A percentile compares a stretch with the other conserved stretches of the same genome.
These are phyloP conservation scores for Apogon talboti DNA, from an alignment of 2,797 vertebrate species.

Conservation along the genomic window DNA sequence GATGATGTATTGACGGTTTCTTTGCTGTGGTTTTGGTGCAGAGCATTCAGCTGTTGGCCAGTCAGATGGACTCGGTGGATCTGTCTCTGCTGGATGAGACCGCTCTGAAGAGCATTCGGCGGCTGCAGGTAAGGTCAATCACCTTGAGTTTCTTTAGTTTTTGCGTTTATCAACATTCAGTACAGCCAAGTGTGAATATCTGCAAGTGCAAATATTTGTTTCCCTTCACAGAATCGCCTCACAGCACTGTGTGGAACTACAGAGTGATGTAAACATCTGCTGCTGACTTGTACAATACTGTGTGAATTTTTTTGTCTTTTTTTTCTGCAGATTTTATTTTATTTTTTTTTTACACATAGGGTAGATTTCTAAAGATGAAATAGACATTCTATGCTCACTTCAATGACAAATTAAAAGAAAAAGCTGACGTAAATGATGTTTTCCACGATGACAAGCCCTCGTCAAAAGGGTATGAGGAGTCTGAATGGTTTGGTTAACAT, in stretches of 20 bases:
- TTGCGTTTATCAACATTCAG: background rate
- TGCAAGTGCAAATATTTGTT: background rate
- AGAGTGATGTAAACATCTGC: slow-evolving; percentile 45
- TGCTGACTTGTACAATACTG: slow-evolving; percentile 25
- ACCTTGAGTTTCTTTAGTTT: background rate
- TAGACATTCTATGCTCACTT: too few relatives aligned
- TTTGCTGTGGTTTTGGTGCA: slow-evolving; percentile 44
- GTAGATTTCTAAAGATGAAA: too few relatives aligned
- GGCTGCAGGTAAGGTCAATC: slow-evolving; percentile 83
- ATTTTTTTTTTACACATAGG: background rate
- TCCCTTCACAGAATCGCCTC: slow-evolving; percentile 77
- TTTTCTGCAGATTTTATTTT: background rate
- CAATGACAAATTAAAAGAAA: too few relatives aligned
- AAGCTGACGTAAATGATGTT: too few relatives aligned
- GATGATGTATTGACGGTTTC: background rate
- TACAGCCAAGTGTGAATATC: background rate
- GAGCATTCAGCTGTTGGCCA: slow-evolving; percentile 85
- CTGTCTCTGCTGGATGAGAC: slow-evolving; percentile 79
- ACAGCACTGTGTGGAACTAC: slow-evolving; percentile 73
- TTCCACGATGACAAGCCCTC: too few relatives aligned
- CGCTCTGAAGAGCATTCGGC: slow-evolving; percentile 75
- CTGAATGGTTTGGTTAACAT: too few relatives aligned
- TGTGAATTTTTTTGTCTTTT: slow-evolving; percentile 2
- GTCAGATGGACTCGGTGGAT: slow-evolving; percentile 84
- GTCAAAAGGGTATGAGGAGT: too few relatives aligned